Base-by-base conservation (phyloP, 2,797 vertebrate species). In the Ptychadena robeensis region DNA sequence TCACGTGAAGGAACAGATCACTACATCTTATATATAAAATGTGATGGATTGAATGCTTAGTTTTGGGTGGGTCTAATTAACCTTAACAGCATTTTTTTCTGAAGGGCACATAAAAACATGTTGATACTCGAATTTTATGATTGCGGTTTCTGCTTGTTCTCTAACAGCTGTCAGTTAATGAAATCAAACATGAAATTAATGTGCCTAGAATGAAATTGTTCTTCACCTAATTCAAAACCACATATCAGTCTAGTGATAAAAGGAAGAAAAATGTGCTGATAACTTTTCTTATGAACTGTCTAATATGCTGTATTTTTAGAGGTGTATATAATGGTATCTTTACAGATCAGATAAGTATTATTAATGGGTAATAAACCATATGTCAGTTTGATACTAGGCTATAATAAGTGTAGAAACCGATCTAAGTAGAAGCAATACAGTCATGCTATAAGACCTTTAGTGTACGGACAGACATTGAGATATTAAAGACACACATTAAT, bases 101-200 rank as follows among this genome's bases (percentile, higher is more conserved):
- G 71, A 88, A 89, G 85, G 86, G 86, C 92, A 92, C 87, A 91
- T 89, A 86, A 88, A 89, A 91, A 91, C 92, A 88, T 48, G 90
- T 86, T 84, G 10, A 0, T 8, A 87, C 88, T 89, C 85, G 88
- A 83, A 81, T 85, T 85, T 86, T 79, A 18, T 79, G 25, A 72
- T 79, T 83, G 61, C 27, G 27, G 72, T 79, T 78, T 83, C 75
- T 83, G 75, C 75, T 79, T 73, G 61, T 73, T 72, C 69, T 79
- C 59, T 35, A 83, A 79, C 69, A 83, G 66, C 81, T 83, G 81
- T 83, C 81, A 83, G 82, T 73, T 79, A 79, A 79, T 48, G 12
- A 67, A 83, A 79, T 83, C 75, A 83, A 30, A 79, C 40, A 48
- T 48, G 73, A 68, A 73, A 79, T 83, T 76, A 73, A 66, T 70